phyloP scores from a whole-genome alignment of 2,797 vertebrate genomes.

The Staurois parvus region DNA sequence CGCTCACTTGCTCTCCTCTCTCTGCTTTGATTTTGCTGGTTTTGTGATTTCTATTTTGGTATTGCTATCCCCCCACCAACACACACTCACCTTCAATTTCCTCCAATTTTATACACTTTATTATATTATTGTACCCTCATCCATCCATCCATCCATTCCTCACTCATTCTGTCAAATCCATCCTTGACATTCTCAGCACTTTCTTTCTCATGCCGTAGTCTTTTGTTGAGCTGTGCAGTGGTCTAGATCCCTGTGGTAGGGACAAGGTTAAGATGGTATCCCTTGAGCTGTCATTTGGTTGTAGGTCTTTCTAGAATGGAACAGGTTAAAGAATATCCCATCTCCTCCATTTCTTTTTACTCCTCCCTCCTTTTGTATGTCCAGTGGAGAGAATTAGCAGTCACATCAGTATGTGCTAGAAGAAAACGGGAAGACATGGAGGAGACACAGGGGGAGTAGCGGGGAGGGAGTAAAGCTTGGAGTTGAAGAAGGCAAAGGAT shows the following conservation, averaged over 20 bases:
- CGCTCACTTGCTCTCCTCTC: not conserved
- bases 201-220: not conserved
- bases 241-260: not conserved
- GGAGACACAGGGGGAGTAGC: slow-evolving; percentile 4
- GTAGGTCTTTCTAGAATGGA: slow-evolving; percentile 2
- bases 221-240: not conserved
- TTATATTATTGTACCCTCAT: not conserved
- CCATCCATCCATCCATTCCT: not conserved
- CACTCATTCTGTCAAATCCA: not conserved
- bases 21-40: not conserved
- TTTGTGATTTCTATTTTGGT: too few relatives aligned
- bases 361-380: slow-evolving; percentile 30
- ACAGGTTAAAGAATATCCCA: slow-evolving; percentile 24
- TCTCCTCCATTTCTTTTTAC: not conserved
- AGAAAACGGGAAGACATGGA: slow-evolving; percentile 40
- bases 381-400: slow-evolving; percentile 53
- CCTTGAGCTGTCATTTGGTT: not conserved
- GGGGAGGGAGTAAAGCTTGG: slow-evolving; percentile 4
- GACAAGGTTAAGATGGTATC: slow-evolving; percentile 11
- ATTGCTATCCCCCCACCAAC: too few relatives aligned
- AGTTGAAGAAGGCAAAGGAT: not conserved
- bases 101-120: not conserved
- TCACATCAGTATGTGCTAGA: slow-evolving; percentile 53
- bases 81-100: not conserved
- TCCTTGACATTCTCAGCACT: not conserved